phyloP scores from a whole-genome alignment of 2,888 invertebrate species.

The Nipponacmea schrenckii region DNA sequence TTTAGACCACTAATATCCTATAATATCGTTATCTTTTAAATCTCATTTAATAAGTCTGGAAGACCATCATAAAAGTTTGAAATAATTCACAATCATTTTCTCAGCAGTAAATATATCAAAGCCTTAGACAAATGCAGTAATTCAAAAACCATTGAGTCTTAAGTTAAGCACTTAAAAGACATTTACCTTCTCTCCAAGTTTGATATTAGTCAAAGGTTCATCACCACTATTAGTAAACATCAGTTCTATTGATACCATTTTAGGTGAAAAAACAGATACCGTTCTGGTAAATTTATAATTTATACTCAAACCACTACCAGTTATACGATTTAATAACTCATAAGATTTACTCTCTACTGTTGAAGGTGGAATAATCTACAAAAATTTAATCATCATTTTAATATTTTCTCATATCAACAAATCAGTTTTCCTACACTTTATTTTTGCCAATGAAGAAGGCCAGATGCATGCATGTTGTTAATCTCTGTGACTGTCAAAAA shows the following conservation, averaged over 20 bases:
- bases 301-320: slow-evolving; percentile 69
- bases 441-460: neutral
- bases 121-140: too few species aligned
- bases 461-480: neutral
- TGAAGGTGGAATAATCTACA: slow-evolving; percentile 73
- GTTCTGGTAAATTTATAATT: slow-evolving; percentile 65
- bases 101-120: too few species aligned
- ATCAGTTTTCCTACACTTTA: too few species aligned
- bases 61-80: too few species aligned
- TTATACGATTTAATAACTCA: slow-evolving; percentile 65
- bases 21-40: too few species aligned
- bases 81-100: too few species aligned
- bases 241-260: slow-evolving; percentile 85
- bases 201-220: slow-evolving; percentile 76
- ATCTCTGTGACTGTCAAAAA: too few species aligned
- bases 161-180: too few species aligned
- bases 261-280: slow-evolving; percentile 76
- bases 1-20: too few species aligned
- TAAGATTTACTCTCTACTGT: slow-evolving; percentile 72
- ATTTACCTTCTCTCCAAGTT: slow-evolving; percentile 78
- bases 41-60: too few species aligned
- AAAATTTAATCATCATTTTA: slow-evolving; percentile 18
- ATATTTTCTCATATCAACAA: neutral
- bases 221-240: slow-evolving; percentile 80
- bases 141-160: too few species aligned